A percentile compares a stretch with the other conserved stretches of the same genome.
Conservation (phyloP, 2,113 vertebrate genomes). For the Chinchilla lanigera region DNA sequence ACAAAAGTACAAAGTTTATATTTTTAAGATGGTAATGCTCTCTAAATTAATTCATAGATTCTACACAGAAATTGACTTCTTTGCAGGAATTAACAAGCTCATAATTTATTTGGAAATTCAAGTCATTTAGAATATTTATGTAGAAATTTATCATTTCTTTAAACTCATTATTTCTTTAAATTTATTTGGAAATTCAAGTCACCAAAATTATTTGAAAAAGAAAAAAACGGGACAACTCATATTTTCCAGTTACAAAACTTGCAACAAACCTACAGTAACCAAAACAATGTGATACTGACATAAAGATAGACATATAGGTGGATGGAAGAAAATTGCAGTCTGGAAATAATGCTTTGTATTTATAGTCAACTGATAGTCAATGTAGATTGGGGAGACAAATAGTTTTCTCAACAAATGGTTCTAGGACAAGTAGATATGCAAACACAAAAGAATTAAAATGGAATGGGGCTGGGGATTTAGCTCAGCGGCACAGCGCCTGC, state of each 20-base stretch:
- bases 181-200: neutral
- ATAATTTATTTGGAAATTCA: slow-evolving; percentile 1
- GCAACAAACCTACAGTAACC: neutral
- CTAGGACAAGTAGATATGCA: neutral
- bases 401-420: neutral
- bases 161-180: neutral
- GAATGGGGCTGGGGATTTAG: too few species aligned
- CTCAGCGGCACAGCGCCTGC: too few species aligned
- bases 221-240: neutral
- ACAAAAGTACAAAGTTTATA: neutral
- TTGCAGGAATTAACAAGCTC: neutral
- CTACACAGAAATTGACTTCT: neutral
- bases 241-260: neutral
- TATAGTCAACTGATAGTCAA: neutral
- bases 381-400: neutral
- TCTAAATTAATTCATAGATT: neutral
- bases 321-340: neutral
- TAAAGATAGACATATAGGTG: neutral
- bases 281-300: neutral
- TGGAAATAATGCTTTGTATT: neutral
- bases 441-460: neutral
- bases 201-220: neutral
- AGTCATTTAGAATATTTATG: neutral
- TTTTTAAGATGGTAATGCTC: neutral
- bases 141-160: neutral